These are phyloP conservation scores for Papilio helenus DNA, from an alignment of 1,140 invertebrate species.

Conservation along the genomic window DNA sequence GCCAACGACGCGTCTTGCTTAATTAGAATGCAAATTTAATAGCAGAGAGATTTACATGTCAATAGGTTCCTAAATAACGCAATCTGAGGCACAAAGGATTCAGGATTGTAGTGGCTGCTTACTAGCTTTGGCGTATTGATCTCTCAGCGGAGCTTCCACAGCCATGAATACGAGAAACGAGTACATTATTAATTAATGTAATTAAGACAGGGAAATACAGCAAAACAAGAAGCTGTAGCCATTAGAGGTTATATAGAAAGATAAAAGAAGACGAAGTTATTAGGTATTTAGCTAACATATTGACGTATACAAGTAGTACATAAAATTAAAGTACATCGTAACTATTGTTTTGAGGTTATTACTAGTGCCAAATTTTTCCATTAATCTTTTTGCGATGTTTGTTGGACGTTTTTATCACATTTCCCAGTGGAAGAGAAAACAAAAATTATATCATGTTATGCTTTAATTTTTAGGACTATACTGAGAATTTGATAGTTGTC, in stretches of 20 bases:
- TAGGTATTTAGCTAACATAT: neutral
- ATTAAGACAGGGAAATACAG: neutral
- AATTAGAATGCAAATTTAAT: constrained; percentile 82
- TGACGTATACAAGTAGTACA: neutral
- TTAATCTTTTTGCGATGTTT: neutral
- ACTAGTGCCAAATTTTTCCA: neutral
- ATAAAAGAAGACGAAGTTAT: neutral
- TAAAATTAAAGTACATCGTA: no score
- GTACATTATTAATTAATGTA: constrained; percentile 9
- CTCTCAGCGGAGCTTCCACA: neutral
- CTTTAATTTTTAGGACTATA: neutral
- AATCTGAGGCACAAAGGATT: constrained; percentile 70
- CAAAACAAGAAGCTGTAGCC: neutral
- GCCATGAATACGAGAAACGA: constrained; percentile 12
- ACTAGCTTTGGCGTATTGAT: constrained; percentile 42
- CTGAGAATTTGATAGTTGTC: constrained; percentile 1
- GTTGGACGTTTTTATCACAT: neutral
- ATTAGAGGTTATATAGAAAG: neutral
- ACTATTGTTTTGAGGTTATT: neutral
- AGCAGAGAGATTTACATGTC: constrained; percentile 78
- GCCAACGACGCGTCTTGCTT: constrained; percentile 62
- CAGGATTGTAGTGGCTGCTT: constrained; percentile 43
- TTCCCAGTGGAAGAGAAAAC: neutral
- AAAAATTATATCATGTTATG: neutral
- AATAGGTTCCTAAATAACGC: constrained; percentile 73